Conservation (phyloP, 2,797 vertebrate species). For the Periparus ater region DNA sequence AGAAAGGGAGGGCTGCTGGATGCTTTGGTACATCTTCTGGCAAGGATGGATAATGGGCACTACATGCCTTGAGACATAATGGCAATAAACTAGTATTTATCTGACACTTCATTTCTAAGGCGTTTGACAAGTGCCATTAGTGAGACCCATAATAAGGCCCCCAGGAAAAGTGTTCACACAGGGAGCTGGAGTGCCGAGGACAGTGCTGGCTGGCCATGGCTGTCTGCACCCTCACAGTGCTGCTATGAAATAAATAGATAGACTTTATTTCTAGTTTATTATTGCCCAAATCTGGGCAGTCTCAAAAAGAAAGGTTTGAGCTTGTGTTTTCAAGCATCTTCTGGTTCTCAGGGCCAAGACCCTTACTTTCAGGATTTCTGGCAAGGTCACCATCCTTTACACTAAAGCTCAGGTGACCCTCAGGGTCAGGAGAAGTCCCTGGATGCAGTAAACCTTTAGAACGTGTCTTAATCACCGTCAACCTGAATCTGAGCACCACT, state of each 20-base stretch:
- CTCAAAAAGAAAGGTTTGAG: background rate
- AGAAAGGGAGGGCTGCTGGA: background rate
- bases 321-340: background rate
- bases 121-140: background rate
- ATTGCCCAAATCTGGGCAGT: background rate
- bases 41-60: background rate
- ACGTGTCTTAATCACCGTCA: rapidly evolving
- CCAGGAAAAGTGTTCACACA: background rate
- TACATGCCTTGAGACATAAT: background rate
- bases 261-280: background rate
- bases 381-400: background rate
- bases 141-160: background rate
- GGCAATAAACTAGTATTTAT: background rate
- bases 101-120: background rate
- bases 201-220: background rate
- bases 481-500: background rate
- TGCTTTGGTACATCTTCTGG: background rate
- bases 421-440: background rate
- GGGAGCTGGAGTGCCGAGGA: background rate
- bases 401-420: background rate
- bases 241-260: background rate
- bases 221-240: background rate
- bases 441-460: background rate
- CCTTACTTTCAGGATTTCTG: background rate
- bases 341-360: background rate